Conservation (phyloP, 2,888 invertebrate species). For the Phymatocera aterrima region DNA sequence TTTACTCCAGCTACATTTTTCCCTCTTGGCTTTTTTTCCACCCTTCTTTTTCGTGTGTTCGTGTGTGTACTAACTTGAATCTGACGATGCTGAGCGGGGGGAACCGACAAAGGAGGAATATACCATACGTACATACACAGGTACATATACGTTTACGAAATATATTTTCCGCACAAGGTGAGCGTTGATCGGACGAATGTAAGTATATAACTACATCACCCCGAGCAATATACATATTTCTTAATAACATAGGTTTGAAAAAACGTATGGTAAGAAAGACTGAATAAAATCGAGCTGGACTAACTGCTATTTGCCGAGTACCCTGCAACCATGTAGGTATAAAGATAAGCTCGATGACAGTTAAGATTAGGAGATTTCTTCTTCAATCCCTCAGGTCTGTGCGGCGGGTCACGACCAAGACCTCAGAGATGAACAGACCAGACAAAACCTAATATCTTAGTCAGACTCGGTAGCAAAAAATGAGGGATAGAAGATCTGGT, state of each 20-base stretch:
- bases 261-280: too few species aligned
- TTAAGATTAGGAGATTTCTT: not conserved
- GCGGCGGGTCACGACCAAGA: not conserved
- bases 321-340: not conserved
- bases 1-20: not conserved
- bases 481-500: not conserved
- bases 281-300: slow-evolving; percentile 11
- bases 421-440: not conserved
- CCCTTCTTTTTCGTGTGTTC: slow-evolving; percentile 38
- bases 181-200: too few species aligned
- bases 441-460: slow-evolving; percentile 18
- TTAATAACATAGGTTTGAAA: too few species aligned
- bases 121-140: too few species aligned
- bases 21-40: slow-evolving; percentile 53
- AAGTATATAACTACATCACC: too few species aligned
- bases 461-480: not conserved
- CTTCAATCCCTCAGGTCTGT: not conserved
- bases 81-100: not conserved
- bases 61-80: not conserved
- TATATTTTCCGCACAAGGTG: too few species aligned
- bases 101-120: not conserved
- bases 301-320: too few species aligned
- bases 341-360: slow-evolving; percentile 27
- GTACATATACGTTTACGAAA: too few species aligned
- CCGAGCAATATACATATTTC: too few species aligned